Conservation (phyloP, 2,797 vertebrate species). For the Menidia menidia region DNA sequence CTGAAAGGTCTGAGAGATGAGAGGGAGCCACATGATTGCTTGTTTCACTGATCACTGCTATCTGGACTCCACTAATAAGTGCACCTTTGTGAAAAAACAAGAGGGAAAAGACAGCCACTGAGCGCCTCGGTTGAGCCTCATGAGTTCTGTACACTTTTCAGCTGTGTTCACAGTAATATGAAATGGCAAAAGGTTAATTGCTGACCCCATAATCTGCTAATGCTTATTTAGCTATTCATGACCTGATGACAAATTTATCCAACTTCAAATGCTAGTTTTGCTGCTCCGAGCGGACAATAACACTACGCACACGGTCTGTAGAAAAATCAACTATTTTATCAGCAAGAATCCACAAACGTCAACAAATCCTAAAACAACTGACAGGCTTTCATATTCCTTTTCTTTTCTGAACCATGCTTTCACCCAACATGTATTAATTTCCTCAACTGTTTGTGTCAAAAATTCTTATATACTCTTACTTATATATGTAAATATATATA, state of each 20-base stretch:
- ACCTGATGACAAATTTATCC: conserved; percentile 52
- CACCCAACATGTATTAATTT: neutral
- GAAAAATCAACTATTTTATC: conserved; percentile 37
- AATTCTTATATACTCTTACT: neutral
- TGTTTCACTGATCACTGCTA: conserved; percentile 69
- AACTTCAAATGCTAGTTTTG: conserved; percentile 27
- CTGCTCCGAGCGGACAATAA: conserved; percentile 36
- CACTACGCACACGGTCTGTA: conserved; percentile 42
- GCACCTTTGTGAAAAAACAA: conserved; percentile 61
- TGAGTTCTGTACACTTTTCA: conserved; percentile 39
- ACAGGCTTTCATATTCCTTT: neutral
- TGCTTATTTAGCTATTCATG: conserved; percentile 31
- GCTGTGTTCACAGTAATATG: conserved; percentile 16
- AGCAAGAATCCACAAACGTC: conserved; percentile 12
- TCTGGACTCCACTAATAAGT: conserved; percentile 60
- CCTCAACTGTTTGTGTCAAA: neutral
- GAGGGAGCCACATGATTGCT: conserved; percentile 74
- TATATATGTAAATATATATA: too few relatives aligned
- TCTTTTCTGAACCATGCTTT: neutral
- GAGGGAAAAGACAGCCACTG: conserved; percentile 3
- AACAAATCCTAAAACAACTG: conserved; percentile 18
- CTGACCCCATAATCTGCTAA: conserved; percentile 29
- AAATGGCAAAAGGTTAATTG: conserved; percentile 45
- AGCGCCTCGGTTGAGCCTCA: conserved; percentile 18
- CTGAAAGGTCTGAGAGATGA: conserved; percentile 62